Conservation (phyloP, 2,113 vertebrate genomes). For the Hemiscyllium ocellatum region DNA sequence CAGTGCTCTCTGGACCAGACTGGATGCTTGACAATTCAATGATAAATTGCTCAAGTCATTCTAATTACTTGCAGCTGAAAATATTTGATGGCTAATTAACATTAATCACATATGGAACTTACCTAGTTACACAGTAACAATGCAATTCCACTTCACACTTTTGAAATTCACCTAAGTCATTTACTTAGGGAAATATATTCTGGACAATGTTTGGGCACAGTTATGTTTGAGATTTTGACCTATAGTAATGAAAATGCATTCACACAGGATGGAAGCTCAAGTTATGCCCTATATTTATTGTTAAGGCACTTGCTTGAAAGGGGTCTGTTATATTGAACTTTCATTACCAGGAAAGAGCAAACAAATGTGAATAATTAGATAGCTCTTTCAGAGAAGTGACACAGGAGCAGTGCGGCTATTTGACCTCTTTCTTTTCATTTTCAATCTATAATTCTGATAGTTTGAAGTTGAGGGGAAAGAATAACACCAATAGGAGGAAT, state of each 20-base stretch:
- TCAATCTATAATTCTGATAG: background rate
- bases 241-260: background rate
- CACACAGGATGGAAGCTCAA: background rate
- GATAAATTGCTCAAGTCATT: background rate
- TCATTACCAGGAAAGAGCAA: background rate
- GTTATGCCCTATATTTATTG: background rate
- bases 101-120: background rate
- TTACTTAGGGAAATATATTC: background rate
- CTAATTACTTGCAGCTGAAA: conserved; percentile 3
- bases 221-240: background rate
- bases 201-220: background rate
- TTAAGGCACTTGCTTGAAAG: background rate
- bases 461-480: background rate
- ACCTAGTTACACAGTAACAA: background rate
- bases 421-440: background rate
- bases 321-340: background rate
- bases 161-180: background rate
- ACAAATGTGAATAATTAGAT: background rate
- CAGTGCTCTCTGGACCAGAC: background rate
- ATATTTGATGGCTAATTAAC: background rate
- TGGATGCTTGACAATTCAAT: background rate
- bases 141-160: background rate
- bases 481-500: no score
- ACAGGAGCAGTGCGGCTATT: background rate
- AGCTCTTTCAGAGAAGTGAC: background rate